Conservation (phyloP, 1,140 invertebrate species). For the Neomicropteryx cornuta region DNA sequence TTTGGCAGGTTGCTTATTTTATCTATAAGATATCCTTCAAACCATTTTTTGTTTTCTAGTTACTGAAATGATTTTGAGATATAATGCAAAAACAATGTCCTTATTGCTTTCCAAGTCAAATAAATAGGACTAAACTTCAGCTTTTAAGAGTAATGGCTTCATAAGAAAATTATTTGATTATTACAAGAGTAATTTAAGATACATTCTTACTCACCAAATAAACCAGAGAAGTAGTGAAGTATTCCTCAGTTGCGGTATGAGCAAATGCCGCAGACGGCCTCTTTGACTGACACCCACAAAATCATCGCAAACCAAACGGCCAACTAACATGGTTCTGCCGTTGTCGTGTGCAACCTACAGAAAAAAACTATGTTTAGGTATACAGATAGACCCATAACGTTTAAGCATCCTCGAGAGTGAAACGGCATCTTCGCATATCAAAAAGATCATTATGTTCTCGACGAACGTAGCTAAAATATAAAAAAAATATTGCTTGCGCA, state of each 20-base stretch:
- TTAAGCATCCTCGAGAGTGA: too few species aligned
- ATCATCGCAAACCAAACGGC: slow-evolving; percentile 77
- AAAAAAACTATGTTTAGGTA: slow-evolving; percentile 3
- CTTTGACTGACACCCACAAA: slow-evolving; percentile 45
- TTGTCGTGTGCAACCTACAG: slow-evolving; percentile 70
- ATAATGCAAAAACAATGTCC: too few species aligned
- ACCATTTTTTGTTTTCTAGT: slow-evolving; percentile 1
- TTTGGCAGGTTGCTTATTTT: too few species aligned
- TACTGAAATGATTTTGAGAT: too few species aligned
- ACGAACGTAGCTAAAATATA: not conserved
- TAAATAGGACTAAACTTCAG: too few species aligned
- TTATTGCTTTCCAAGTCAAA: too few species aligned
- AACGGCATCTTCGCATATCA: too few species aligned
- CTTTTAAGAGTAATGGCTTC: too few species aligned
- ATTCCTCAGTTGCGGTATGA: slow-evolving; percentile 66
- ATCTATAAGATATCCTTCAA: slow-evolving; percentile 3
- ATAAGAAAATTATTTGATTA: too few species aligned
- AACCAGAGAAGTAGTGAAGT: slow-evolving; percentile 87
- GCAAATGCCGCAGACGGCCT: slow-evolving; percentile 65
- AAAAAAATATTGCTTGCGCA: too few species aligned
- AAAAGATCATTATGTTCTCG: not conserved
- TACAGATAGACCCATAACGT: slow-evolving; percentile 7
- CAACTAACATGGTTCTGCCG: slow-evolving; percentile 77
- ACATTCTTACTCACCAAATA: slow-evolving; percentile 66
- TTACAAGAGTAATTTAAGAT: too few species aligned